Evolutionary conservation across 2,888 invertebrate species (phyloP).

Genomic region (Sipha maydis): DNA sequence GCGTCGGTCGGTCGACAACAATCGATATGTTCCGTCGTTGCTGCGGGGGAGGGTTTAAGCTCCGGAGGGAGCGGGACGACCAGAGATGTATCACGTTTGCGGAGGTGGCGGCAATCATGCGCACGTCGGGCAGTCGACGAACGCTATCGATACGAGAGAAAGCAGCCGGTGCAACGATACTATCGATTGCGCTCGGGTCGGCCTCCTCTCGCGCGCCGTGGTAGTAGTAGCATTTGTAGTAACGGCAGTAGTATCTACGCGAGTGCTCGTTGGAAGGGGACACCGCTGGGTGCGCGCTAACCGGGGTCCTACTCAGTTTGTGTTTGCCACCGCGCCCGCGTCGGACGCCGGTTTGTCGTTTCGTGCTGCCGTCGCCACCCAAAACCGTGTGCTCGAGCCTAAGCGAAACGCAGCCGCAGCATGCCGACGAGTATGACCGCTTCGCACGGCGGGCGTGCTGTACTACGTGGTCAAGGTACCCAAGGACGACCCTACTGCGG

Average conservation of each 20-base stretch:
- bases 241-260: background rate
- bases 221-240: too few species aligned
- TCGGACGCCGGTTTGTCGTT: slow-evolving; percentile 12
- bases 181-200: slow-evolving; percentile 48
- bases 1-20: background rate
- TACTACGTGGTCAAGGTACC: slow-evolving; percentile 78
- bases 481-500: slow-evolving; percentile 66
- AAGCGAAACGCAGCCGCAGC: background rate
- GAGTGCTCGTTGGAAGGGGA: background rate
- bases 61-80: background rate
- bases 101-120: slow-evolving; percentile 31
- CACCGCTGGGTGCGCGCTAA: background rate
- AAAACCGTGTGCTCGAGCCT: background rate
- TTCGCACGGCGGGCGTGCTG: slow-evolving; percentile 75
- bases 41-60: background rate
- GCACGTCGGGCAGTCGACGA: slow-evolving; percentile 1
- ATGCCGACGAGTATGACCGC: slow-evolving; percentile 65
- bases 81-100: background rate
- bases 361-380: background rate
- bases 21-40: slow-evolving; percentile 46
- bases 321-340: background rate
- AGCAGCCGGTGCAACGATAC: slow-evolving; percentile 34
- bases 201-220: background rate
- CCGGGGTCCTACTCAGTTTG: slow-evolving; percentile 26
- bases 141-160: slow-evolving; percentile 28